Conservation (phyloP, 1,140 invertebrate species). For the Aplysia californica region DNA sequence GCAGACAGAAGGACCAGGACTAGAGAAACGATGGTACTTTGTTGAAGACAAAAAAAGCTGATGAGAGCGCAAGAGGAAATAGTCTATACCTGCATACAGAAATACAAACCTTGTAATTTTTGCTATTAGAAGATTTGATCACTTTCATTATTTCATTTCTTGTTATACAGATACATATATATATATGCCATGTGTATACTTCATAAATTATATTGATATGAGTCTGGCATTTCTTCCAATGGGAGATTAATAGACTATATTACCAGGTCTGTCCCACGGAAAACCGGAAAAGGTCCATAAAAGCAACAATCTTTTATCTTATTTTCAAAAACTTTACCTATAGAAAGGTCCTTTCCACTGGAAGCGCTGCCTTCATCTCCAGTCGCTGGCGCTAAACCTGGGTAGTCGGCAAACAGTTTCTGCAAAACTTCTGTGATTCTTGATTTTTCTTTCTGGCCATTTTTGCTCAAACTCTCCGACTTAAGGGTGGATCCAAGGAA, state of each 20-base stretch:
- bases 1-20: too few relatives aligned
- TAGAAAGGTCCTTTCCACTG: not conserved
- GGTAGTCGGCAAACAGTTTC: constrained; percentile 2
- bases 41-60: too few relatives aligned
- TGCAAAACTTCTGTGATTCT: not conserved
- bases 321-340: not conserved
- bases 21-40: too few relatives aligned
- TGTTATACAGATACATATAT: not conserved
- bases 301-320: not conserved
- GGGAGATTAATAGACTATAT: not conserved
- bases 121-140: not conserved
- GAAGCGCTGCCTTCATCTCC: constrained; percentile 8
- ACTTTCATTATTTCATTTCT: not conserved
- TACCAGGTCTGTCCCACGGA: not conserved
- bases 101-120: too few relatives aligned
- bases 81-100: too few relatives aligned
- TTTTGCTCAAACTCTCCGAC: constrained; percentile 1
- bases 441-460: not conserved
- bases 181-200: not conserved
- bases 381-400: not conserved
- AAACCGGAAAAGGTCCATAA: too few relatives aligned
- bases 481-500: constrained; percentile 1
- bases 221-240: not conserved
- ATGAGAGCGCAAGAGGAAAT: too few relatives aligned
- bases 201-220: not conserved